Base-by-base conservation (phyloP, 2,888 invertebrate genomes). In the Meghimatium bilineatum region DNA sequence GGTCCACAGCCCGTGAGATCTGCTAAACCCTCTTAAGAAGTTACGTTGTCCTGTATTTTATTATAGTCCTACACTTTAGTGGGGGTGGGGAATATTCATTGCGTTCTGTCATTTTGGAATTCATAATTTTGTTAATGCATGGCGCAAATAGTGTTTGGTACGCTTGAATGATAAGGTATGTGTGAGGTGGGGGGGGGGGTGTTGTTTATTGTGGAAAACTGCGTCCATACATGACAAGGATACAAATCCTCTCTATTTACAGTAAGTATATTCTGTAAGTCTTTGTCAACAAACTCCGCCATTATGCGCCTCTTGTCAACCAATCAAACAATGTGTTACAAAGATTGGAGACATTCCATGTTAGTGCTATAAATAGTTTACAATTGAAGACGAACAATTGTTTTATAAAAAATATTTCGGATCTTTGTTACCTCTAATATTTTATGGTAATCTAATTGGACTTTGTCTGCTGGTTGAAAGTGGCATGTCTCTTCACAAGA, bases 31-130 rank as follows among this genome's bases (percentile, higher is more conserved):
- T 12, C 34, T 26, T 75, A 75, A 75, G 75, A 75, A n/a, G 75
- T 52, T 75, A 75, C 75, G 34, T 75, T 75, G 56, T 38, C 56
- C n/a, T 32, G 23, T 56, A 26, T 75, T 75, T 75, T 75, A 32
- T 32, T 26, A 34, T 32, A n/a, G n/a, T n/a, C n/a, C n/a, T n/a
- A 23, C 23, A 23, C 75, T 32, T 26, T 6, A n/a, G 17, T 1
- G 29, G 34, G 29, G 10, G n/a, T 29, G n/a, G n/a, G 14, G 23
- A 72, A 72, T 14, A 75, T 56, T 23, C 56, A 23, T 44, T 56
- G 20, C n/a, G 5, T n/a, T 63, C 26, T 63, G 26, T 63, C 5
- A n/a, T n/a, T 63, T 63, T 26, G 1, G 12, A n/a, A 63, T n/a
- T 8, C 3, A 5, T 44, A 63, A 6, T n/a, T n/a, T 63, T 63